Conservation (phyloP, 2,113 vertebrate species). For the Antennarius striatus region DNA sequence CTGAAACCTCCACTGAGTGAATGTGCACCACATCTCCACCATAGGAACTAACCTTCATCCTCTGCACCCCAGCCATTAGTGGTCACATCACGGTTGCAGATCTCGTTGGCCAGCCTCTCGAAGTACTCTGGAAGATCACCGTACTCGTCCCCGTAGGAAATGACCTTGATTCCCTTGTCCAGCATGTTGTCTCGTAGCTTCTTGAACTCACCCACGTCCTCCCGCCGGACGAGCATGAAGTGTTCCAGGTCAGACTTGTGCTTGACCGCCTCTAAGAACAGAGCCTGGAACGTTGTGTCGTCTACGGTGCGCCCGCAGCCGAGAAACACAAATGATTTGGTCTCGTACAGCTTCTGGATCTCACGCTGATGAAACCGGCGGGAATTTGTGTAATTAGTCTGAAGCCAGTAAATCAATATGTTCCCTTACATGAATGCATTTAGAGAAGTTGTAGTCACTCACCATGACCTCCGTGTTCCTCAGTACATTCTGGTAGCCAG, state of each 20-base stretch:
- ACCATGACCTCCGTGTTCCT: constrained; percentile 97
- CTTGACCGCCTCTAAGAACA: constrained; percentile 94
- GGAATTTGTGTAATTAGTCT: background rate
- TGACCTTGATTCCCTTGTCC: constrained; percentile 96
- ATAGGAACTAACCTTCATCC: no score
- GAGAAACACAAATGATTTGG: constrained; percentile 94
- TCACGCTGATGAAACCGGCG: constrained; percentile 80
- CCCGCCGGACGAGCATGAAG: constrained; percentile 94
- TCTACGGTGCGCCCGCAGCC: constrained; percentile 95
- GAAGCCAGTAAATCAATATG: background rate
- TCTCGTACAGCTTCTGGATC: constrained; percentile 97
- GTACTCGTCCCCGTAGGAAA: constrained; percentile 93
- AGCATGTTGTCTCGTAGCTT: constrained; percentile 96
- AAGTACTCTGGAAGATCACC: constrained; percentile 91
- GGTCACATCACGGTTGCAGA: constrained; percentile 79
- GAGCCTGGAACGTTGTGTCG: constrained; percentile 97
- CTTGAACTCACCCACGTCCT: constrained; percentile 93
- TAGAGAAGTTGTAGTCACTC: constrained; percentile 51
- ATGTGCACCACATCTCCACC: no score
- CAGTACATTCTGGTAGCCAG: constrained; percentile 94
- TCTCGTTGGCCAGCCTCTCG: constrained; percentile 88
- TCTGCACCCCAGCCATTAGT: constrained; percentile 74
- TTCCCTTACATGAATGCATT: no score
- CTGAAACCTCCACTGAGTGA: no score
- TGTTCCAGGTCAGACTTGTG: constrained; percentile 95